Base-by-base conservation (phyloP, 2,888 invertebrate genomes). In the Cosmia trapezina region DNA sequence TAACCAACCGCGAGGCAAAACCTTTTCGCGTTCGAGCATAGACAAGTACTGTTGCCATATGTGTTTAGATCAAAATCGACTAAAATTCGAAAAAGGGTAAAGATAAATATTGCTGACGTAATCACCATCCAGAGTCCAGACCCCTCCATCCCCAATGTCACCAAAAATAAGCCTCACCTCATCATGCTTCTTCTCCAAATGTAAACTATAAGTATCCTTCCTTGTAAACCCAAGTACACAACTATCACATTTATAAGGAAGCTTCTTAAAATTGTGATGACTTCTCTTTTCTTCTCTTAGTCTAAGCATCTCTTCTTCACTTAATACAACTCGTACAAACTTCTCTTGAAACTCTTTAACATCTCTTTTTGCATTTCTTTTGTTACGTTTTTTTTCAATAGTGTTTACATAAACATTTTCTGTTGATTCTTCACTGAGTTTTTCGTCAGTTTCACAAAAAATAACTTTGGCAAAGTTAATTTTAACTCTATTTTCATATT, bases 261-360 rank as follows among this genome's bases (percentile, higher is more conserved):
- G 87, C 80, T 92, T 94, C 84, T 92, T 93, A 53, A 88, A 94
- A 83, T 93, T 94, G 0, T 92, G 90, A n/a, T 91, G 92, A 56
- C 81, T 91, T 63, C 89, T 87, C 75, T 94, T 94, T 45, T 89
- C 86, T 67, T 93, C 91, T 85, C 94, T 91, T 4, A 77, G 86
- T 54, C 68, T 89, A 0, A 86, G 6, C 89, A 94, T 88, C 57
- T 94, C 92, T 68, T 92, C 91, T 76, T 92, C 90, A 14, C 87
- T 91, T 6, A 89, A 89, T 4, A 86, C 78, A 1, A 92, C 81
- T 53, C 73, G 87, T 54, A 76, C 62, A 51, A 91, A 93, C 79
- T 93, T 94, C 28, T 88, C 79, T 76, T 77, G n/a, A 9, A 68
- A 22, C 22, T 65, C 33, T 56, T 56, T 37, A 9, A 56, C n/a